Evolutionary conservation across 2,888 invertebrate species (phyloP), one percentile per base, ranked within the genome.

Genomic region (Halocaridina rubra): DNA sequence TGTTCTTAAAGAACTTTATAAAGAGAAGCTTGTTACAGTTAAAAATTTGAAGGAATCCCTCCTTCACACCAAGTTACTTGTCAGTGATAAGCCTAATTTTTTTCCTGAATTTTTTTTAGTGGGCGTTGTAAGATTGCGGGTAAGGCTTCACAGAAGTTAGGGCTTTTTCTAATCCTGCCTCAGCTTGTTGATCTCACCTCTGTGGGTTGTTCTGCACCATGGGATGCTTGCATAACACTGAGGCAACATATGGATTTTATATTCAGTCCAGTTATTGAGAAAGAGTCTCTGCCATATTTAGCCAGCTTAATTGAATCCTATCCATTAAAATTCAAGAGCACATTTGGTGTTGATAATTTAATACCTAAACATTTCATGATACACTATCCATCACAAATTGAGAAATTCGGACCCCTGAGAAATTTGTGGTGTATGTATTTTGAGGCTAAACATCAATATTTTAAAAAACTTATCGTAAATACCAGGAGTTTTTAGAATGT

Each of bases 341-440:
- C 53, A 53, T 53, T 53, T 53, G 53, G 53, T 53, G n/a, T 19
- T 53, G 53, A 19, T 64, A 64, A 64, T 27, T 64, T 64, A 64
- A 64, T 64, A 64, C 22, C 29, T 64, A 64, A 64, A 64, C 64
- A 64, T 64, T 64, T 64, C 64, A 27, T 64, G 64, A 64, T 64
- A 24, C 29, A 64, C 64, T 64, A 8, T 64, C 64, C 64, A 64
- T 64, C 64, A 64, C 64, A 27, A 64, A 27, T 64, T 22, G 64
- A 64, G 29, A 64, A 64, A 64, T 64, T 64, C 24, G 19, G 64
- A 64, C 64, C 64, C 64, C 5, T 53, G 53, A 53, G 53, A 5
- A 53, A 53, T 53, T 53, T 53, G 3, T 53, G 53, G 53, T 53
- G 53, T 53, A 53, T 53, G 53, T n/a, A 53, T 53, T 53, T 53